Percentiles rank a stretch among this genome's conserved stretches.
Conservation (phyloP, 2,113 vertebrate genomes). For the Centropus unirufus region DNA sequence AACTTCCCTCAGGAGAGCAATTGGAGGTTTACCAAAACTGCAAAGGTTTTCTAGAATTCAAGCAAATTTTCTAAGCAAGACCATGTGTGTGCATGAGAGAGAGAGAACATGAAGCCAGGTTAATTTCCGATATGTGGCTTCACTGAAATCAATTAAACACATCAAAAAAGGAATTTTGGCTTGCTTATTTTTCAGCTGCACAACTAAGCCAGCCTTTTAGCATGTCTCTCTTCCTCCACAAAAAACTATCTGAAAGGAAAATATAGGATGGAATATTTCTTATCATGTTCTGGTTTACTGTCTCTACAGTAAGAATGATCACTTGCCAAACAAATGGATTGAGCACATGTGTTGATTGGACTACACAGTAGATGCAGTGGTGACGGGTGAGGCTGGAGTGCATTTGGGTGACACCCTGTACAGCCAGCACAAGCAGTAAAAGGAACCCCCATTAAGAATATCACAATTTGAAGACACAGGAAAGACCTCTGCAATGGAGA, state of each 20-base stretch:
- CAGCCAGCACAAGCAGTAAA: not conserved
- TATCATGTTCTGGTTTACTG: not conserved
- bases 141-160: not conserved
- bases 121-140: not conserved
- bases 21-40: conserved; percentile 30
- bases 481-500: not conserved
- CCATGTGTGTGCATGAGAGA: not conserved
- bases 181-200: not conserved
- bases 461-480: not conserved
- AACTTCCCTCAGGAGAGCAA: conserved; percentile 28
- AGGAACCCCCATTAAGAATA: not conserved
- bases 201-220: not conserved
- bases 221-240: not conserved
- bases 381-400: not conserved
- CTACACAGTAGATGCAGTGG: not conserved
- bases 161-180: not conserved
- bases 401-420: not conserved
- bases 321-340: not conserved
- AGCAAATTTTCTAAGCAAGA: not conserved
- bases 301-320: not conserved
- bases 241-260: not conserved
- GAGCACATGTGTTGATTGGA: rapidly evolving
- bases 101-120: not conserved
- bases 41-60: conserved; percentile 10
- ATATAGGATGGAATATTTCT: not conserved